Evolutionary conservation across 1,140 invertebrate genomes (phyloP).

Genomic region (Daktulosphaira vitifoliae): DNA sequence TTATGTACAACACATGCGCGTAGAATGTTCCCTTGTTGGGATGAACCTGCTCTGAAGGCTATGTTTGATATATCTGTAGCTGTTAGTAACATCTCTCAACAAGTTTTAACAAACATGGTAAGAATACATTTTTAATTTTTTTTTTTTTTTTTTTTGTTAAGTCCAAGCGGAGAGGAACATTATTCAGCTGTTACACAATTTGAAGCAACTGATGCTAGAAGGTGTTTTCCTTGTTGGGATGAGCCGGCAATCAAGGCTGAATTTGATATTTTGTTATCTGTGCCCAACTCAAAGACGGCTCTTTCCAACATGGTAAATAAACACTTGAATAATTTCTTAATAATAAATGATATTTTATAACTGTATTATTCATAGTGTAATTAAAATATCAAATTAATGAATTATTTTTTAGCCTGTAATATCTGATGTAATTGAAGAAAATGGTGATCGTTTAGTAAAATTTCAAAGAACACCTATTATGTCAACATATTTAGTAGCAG

Average conservation of each 20-base stretch:
- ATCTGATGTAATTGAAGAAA: slow-evolving; percentile 46
- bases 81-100: slow-evolving; percentile 29
- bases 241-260: slow-evolving; percentile 92
- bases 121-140: slow-evolving; percentile 34
- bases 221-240: slow-evolving; percentile 96
- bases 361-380: neutral
- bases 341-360: too few relatives aligned
- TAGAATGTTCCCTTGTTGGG: slow-evolving; percentile 93
- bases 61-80: slow-evolving; percentile 76
- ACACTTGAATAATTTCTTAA: too few relatives aligned
- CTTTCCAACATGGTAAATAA: slow-evolving; percentile 82
- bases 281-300: slow-evolving; percentile 66
- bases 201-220: slow-evolving; percentile 82
- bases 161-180: slow-evolving; percentile 55
- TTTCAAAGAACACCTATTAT: slow-evolving; percentile 87
- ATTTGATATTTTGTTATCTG: slow-evolving; percentile 80
- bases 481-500: slow-evolving; percentile 92
- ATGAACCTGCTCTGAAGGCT: slow-evolving; percentile 90
- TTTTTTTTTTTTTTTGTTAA: slow-evolving; percentile 36
- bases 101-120: slow-evolving; percentile 79
- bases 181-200: slow-evolving; percentile 89
- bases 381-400: too few relatives aligned
- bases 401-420: slow-evolving; percentile 54
- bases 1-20: slow-evolving; percentile 88
- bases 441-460: slow-evolving; percentile 53